A percentile compares a stretch with the other conserved stretches of the same genome.
Evolutionary conservation across 2,888 invertebrate genomes (phyloP).

Genomic region (Chloroclystis v-ata): DNA sequence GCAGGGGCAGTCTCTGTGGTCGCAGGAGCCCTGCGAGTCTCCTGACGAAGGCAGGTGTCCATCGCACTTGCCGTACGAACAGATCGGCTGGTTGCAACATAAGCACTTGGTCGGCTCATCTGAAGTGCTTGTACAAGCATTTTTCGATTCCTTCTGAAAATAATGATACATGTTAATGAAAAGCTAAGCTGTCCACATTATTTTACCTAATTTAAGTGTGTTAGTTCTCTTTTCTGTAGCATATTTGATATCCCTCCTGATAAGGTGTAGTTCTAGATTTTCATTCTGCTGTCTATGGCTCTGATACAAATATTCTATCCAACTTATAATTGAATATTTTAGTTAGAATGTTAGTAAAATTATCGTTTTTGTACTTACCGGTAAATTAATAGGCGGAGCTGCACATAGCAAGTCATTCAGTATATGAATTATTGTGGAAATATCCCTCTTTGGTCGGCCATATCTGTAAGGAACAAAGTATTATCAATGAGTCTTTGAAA

Average conservation of each 20-base stretch:
- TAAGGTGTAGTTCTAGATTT: constrained; percentile 13
- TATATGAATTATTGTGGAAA: constrained; percentile 97
- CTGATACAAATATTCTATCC: constrained; percentile 13
- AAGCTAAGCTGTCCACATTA: neutral
- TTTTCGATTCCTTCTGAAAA: constrained; percentile 65
- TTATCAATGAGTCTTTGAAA: neutral
- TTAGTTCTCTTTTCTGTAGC: constrained; percentile 14
- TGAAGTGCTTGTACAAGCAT: constrained; percentile 43
- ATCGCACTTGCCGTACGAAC: constrained; percentile 61
- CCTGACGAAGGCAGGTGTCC: constrained; percentile 34
- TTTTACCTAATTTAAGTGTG: constrained; percentile 15
- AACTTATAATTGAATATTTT: constrained; percentile 9
- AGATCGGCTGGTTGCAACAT: constrained; percentile 48
- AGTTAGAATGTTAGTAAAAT: constrained; percentile 13
- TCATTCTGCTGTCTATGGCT: constrained; percentile 10
- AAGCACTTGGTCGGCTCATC: constrained; percentile 49
- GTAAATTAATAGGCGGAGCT: constrained; percentile 81
- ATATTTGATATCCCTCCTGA: constrained; percentile 11
- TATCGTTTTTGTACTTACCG: constrained; percentile 47
- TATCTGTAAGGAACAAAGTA: constrained; percentile 67
- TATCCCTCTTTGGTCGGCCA: constrained; percentile 94
- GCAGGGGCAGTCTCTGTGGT: constrained; percentile 18
- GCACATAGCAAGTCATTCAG: constrained; percentile 95
- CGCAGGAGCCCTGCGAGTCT: neutral
- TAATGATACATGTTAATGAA: neutral